Base-by-base conservation (phyloP, 1,140 invertebrate species). In the Eumeta japonica region DNA sequence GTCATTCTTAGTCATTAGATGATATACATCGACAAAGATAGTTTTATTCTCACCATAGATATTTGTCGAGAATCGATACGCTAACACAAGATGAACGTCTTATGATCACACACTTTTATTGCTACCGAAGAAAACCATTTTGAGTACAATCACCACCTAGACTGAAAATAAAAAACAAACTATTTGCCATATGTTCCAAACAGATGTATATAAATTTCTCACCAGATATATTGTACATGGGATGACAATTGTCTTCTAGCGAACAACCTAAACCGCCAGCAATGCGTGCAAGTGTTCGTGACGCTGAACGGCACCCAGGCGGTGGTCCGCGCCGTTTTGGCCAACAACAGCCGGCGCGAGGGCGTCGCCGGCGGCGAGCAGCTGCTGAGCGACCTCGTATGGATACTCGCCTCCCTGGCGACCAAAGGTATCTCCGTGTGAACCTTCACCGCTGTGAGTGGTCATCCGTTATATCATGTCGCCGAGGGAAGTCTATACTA, bases 331-430 rank as follows among this genome's bases (percentile, higher is more conserved):
- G 54, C 55, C 11, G 44, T 74, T 31, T 38, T 71, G 3, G 43
- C 55, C 3, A 66, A 54, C 3, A 64, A 74, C 36, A 50, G 48
- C 38, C 68, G 62, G 46, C 52, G 70, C n/a, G 70, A 74, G 32
- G 58, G 63, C 20, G 70, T 56, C 44, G 62, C 68, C 2, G 51
- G 55, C 43, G 64, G 52, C 11, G 70, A 74, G 38, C 49, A 70
- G 35, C 68, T 67, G 55, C 39, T 66, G 41, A 62, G 62, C 17
- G 70, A 74, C 43, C 53, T 74, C 28, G 55, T 71, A 10, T 74
- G 70, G 70, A 62, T 70, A 29, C 41, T 74, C 27, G 64, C 62
- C 47, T 53, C 65, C 9, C 35, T 73, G 11, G 62, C 62, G 4
- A 58, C 68, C 10, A 66, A 48, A 73, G 68, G 68, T 72, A 55